Base-by-base conservation (phyloP, 2,113 vertebrate genomes). In the Ctenodactylus gundi region DNA sequence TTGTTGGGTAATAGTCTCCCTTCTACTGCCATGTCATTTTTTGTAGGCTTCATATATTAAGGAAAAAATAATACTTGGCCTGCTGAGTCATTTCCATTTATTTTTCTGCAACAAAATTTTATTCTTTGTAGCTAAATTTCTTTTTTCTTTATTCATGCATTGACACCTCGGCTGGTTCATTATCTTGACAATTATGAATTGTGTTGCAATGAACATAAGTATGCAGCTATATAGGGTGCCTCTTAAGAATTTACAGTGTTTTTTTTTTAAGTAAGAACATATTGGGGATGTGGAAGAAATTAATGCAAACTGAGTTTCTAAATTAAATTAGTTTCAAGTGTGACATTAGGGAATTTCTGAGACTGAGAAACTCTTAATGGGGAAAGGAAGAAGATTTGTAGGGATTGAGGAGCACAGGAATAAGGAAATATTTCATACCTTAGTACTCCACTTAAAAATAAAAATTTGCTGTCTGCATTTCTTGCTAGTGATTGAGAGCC, bases 241-340 rank as follows among this genome's bases (percentile, higher is more conserved):
- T 78, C 46, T 80, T 36, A 93, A 89, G 64, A 53, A 70, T 84
- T 77, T 91, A 29, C 0, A 23, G n/a, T 75, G 58, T n/a, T 70
- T 49, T 82, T 88, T 49, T 85, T 85, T 76, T 86, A 80, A 62
- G 31, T 77, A 13, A 88, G 39, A 64, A 13, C 27, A 4, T 89
- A 55, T 87, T 80, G n/a, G 23, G 23, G 31, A 39, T 65, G 15
- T 58, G 17, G 29, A 36, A 93, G 58, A 80, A 39, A 34, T 41
- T 14, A 67, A 8, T 83, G 46, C 21, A 89, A 58, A 41, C 58
- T 44, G 65, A 91, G 41, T 62, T 80, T 36, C 67, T 95, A 15
- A 72, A 39, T 91, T 68, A 82, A 80, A 64, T 94, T 75, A 82
- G n/a, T 64, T 90, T 75, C 34, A 83, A 92, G 78, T 92, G 46